Percentiles rank a stretch among this genome's conserved stretches.
phyloP scores from a whole-genome alignment of 1,140 invertebrate species.

The Rhagoletis zephyria region DNA sequence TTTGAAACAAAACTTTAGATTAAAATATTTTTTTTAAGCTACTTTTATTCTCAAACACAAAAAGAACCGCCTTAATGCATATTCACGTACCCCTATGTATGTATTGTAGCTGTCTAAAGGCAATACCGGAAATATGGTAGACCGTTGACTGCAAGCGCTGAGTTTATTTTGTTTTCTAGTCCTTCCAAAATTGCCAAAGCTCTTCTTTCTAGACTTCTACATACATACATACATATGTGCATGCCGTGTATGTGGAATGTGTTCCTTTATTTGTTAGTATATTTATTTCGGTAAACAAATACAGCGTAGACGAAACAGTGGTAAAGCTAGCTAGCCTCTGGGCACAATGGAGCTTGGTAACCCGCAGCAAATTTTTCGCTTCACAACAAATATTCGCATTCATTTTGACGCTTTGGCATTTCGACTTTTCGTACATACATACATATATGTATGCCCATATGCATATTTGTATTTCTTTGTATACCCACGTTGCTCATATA shows the following conservation, averaged over 20 bases:
- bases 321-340: not conserved
- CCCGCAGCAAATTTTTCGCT: conserved; percentile 40
- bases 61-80: not conserved
- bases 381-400: conserved; percentile 49
- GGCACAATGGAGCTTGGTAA: not conserved
- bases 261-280: not conserved
- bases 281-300: not conserved
- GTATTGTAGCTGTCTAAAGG: not conserved
- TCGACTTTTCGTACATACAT: not conserved
- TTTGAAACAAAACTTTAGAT: too few relatives aligned
- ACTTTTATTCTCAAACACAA: not conserved
- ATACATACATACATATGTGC: not conserved
- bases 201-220: not conserved
- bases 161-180: conserved; percentile 44
- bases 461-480: not conserved
- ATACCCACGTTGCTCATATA: too few relatives aligned
- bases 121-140: not conserved
- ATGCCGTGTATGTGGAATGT: not conserved
- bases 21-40: too few relatives aligned
- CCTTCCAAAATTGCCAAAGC: not conserved
- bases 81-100: not conserved
- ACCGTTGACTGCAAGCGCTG: not conserved
- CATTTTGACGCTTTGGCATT: conserved; percentile 51
- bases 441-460: not conserved
- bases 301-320: not conserved